A percentile compares a stretch with the other conserved stretches of the same genome.
phyloP scores from a whole-genome alignment of 2,888 invertebrate species.

The Balanococcus diminutus region DNA sequence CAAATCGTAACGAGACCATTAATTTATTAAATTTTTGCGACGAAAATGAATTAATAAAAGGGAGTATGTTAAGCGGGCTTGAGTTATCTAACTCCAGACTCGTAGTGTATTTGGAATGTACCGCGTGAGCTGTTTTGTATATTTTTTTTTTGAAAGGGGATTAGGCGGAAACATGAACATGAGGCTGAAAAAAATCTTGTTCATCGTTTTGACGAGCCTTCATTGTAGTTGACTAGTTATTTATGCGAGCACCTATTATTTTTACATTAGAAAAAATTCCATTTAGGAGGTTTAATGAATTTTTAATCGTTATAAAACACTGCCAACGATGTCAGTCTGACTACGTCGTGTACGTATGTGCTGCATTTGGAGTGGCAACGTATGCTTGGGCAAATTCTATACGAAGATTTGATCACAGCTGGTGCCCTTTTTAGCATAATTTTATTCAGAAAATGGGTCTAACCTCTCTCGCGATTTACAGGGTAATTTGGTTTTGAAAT shows the following conservation, averaged over 20 bases:
- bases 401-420: too few species aligned
- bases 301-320: background rate
- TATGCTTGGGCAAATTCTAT: background rate
- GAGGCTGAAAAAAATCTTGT: background rate
- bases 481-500: too few species aligned
- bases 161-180: too few species aligned
- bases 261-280: background rate
- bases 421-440: too few species aligned
- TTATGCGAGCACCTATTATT: background rate
- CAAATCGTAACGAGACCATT: conserved; percentile 28
- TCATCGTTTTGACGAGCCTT: background rate
- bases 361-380: background rate
- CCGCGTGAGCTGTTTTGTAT: background rate
- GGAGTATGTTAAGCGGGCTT: background rate
- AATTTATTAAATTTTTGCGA: conserved; percentile 31
- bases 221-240: background rate
- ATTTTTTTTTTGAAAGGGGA: background rate
- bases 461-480: too few species aligned
- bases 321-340: background rate
- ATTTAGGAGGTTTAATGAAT: background rate
- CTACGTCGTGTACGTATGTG: background rate
- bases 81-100: background rate
- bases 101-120: background rate
- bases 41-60: conserved; percentile 2
- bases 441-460: too few species aligned